Evolutionary conservation across 2,113 vertebrate species (phyloP), one percentile per base, ranked within the genome.

Genomic region (Acrocephalus arundinaceus): DNA sequence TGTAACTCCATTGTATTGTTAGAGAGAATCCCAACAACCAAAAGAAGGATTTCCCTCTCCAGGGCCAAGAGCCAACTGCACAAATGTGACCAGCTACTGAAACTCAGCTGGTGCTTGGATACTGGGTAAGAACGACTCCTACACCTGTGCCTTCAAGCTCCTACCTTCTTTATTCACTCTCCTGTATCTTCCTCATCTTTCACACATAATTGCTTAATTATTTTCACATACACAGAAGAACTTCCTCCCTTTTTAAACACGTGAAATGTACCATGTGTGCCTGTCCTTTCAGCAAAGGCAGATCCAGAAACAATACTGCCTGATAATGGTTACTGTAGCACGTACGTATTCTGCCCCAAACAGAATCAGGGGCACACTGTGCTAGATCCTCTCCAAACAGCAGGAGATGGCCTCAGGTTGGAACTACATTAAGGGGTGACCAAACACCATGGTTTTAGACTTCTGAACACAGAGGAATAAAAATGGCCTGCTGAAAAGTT

Each of bases 291-390:
- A 77, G 67, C 63, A 89, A 85, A 90, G 37, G 30, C 25, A 87
- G 15, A 78, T 54, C 45, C 48, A 78, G 68, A 80, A 83, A 61
- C 17, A 88, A 46, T 41, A 31, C 70, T 5, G 11, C 28, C 58
- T 39, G 21, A 24, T 55, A 79, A 51, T 8, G 7, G 10, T 61
- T 55, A 18, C 45, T 48, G 31, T 43, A 87, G 54, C 41, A 35
- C 0, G 1, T 12, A 45, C 1, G 0, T 39, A 39, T 39, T 39
- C 37, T 46, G 39, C 62, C 23, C n/a, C 27, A n/a, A 35, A 57
- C 2, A 73, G 70, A 58, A 46, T 21, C 14, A 76, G 16, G 8
- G 28, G 2, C 20, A 80, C 33, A 35, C 22, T n/a, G 17, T 28
- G 31, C n/a, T 66, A 68, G 45, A 68, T 61, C 10, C 19, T 86